Percentiles rank a stretch among this genome's conserved stretches.
phyloP scores from a whole-genome alignment of 1,140 invertebrate species.

The Polyergus mexicanus region DNA sequence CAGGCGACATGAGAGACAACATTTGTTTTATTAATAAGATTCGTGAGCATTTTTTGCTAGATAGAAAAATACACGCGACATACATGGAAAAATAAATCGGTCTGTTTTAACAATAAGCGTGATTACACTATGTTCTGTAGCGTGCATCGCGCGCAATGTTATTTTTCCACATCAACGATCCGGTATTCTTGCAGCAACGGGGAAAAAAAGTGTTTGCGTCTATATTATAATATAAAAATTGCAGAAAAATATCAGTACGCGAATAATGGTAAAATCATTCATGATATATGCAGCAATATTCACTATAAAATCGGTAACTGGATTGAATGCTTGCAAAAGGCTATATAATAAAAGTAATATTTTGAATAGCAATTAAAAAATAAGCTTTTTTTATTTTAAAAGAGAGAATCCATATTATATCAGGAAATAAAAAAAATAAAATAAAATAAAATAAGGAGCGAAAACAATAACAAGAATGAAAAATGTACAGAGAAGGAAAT shows the following conservation, averaged over 20 bases:
- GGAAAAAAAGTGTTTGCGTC: slow-evolving; percentile 23
- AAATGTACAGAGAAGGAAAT: background rate
- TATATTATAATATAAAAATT: slow-evolving; percentile 50
- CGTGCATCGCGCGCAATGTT: slow-evolving; percentile 37
- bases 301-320: slow-evolving; percentile 3
- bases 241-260: slow-evolving; percentile 19
- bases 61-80: slow-evolving; percentile 35
- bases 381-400: background rate
- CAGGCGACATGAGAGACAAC: background rate
- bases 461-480: background rate
- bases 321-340: background rate
- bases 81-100: slow-evolving; percentile 46
- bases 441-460: too few species aligned
- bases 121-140: slow-evolving; percentile 30
- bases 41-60: slow-evolving; percentile 13
- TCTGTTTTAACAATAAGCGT: slow-evolving; percentile 54
- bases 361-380: slow-evolving; percentile 5
- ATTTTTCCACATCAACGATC: slow-evolving; percentile 46
- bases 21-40: slow-evolving; percentile 48
- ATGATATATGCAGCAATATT: background rate
- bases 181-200: background rate
- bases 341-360: slow-evolving; percentile 1
- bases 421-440: background rate
- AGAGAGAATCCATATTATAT: background rate
- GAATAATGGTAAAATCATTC: slow-evolving; percentile 14